Evolutionary conservation across 2,888 invertebrate species (phyloP).

Genomic region (Cistogaster globosa): DNA sequence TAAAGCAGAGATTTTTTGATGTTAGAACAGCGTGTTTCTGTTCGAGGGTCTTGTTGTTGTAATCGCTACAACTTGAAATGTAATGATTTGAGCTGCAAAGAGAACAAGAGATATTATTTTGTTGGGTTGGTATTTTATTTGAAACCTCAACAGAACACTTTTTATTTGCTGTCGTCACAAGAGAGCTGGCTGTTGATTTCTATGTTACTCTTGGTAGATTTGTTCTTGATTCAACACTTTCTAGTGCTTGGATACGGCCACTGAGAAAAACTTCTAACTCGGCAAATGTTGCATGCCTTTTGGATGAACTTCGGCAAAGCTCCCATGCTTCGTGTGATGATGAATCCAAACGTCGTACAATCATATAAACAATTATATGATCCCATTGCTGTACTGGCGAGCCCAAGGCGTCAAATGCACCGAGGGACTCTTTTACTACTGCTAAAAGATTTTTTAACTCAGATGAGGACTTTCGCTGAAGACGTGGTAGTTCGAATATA

Average conservation of each 20-base stretch:
- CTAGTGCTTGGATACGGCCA: not conserved
- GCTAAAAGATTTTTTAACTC: too few relatives aligned
- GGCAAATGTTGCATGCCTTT: too few relatives aligned
- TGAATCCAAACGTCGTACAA: conserved; percentile 21
- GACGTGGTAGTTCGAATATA: too few relatives aligned
- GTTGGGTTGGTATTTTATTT: not conserved
- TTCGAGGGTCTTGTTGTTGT: too few relatives aligned
- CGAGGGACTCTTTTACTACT: too few relatives aligned
- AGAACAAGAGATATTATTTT: conserved; percentile 13
- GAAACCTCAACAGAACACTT: conserved; percentile 18
- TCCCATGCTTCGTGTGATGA: too few relatives aligned
- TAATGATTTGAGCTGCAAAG: conserved; percentile 33
- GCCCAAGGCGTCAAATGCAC: too few relatives aligned
- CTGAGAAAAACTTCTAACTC: not conserved
- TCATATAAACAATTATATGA: conserved; percentile 12
- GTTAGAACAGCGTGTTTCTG: not conserved
- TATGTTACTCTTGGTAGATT: not conserved
- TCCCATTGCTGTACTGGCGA: too few relatives aligned
- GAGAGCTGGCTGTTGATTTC: not conserved
- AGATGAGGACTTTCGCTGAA: too few relatives aligned
- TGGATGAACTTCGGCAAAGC: too few relatives aligned
- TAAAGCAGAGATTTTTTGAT: conserved; percentile 17
- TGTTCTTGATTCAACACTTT: not conserved
- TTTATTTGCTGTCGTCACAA: conserved; percentile 4
- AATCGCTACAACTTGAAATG: not conserved